Base-by-base conservation (phyloP, 1,140 invertebrate species). In the Trichomalopsis sarcophagae region DNA sequence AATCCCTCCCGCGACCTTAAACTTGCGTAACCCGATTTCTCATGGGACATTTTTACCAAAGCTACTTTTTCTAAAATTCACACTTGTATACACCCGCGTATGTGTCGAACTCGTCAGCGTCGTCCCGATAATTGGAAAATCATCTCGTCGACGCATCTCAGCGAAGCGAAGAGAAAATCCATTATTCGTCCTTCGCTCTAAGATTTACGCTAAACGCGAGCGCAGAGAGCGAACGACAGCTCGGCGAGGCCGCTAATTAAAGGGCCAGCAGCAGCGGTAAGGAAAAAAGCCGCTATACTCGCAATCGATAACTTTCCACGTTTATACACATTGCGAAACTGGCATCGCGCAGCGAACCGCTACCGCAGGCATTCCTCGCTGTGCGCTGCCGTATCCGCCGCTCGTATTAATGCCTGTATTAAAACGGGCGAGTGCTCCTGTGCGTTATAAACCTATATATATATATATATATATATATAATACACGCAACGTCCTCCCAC, bases 251-350 rank as follows among this genome's bases (percentile, higher is more conserved):
- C 5, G 44, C 33, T 82, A 73, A 74, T 86, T 78, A 86, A 87
- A 83, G 82, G 79, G 74, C 50, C 62, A 50, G 17, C 47, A 66
- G 40, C 74, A 68, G 62, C 50, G 11, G 2, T 1, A 44, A 10
- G 40, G 9, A 77, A 77, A 84, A 77, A 76, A 82, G 62, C 62
- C 55, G 77, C 62, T 40, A 73, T 40, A 73, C 80, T 79, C 75
- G 81, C 68, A 44, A 84, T 86, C 79, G 6, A 84, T 77, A 68
- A 50, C 80, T 85, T 79, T 82, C 69, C 69, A 66, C 68, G 83
- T 14, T 23, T 27, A 27, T 27, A 78, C n/a, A 78, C n/a, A 27
- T 73, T 73, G 77, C 75, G 82, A 84, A 78, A 84, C 6, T 23
- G 2, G 11, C 10, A 36, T 44, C 9, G 55, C 17, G 50, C 50